These are phyloP conservation scores for Asarcornis scutulata DNA, from an alignment of 2,113 vertebrate genomes.

Conservation along the genomic window DNA sequence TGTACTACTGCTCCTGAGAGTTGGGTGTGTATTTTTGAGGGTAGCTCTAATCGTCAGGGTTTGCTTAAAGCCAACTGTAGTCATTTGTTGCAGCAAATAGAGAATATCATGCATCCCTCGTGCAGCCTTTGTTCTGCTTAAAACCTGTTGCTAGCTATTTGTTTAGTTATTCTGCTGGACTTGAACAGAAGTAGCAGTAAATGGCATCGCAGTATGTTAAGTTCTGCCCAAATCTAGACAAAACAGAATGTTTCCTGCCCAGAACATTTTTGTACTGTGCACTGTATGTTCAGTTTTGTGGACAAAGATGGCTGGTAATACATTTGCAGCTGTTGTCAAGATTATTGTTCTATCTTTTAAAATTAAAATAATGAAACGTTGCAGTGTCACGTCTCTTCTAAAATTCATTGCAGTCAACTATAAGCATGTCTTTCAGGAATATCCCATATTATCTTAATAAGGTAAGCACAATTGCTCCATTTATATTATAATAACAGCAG, in stretches of 20 bases:
- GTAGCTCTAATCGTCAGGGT: not conserved
- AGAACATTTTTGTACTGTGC: not conserved
- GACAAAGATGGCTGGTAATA: slow-evolving; percentile 10
- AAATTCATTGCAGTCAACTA: not conserved
- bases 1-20: not conserved
- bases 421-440: not conserved
- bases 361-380: slow-evolving; percentile 48
- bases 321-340: slow-evolving; percentile 12
- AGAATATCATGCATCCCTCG: not conserved
- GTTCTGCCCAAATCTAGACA: not conserved
- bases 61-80: not conserved
- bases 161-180: not conserved
- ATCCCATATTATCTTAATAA: not conserved
- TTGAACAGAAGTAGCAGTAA: not conserved
- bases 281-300: not conserved
- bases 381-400: not conserved
- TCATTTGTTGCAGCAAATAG: not conserved
- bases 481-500: not conserved
- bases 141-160: not conserved
- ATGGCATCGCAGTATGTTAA: not conserved
- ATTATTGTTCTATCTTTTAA: slow-evolving; percentile 20
- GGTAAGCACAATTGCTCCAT: not conserved
- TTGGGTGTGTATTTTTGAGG: not conserved
- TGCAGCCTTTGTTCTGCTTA: slow-evolving; percentile 14
- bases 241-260: not conserved